Percentiles rank a stretch among this genome's conserved stretches.
Conservation (phyloP, 2,888 invertebrate species). For the Odontocolon sp. region DNA sequence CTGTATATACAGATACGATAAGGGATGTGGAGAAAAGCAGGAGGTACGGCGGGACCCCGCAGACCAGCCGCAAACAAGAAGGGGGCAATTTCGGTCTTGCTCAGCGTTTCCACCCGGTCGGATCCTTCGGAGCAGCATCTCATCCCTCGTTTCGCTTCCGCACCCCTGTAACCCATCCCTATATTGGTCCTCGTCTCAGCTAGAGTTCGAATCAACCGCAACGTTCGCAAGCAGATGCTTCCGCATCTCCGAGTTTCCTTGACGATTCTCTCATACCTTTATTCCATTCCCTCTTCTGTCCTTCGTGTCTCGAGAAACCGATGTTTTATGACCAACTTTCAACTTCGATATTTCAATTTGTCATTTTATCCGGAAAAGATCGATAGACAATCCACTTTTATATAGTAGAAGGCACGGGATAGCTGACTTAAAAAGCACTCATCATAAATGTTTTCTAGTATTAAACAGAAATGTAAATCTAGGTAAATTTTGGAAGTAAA, state of each 20-base stretch:
- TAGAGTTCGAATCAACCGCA: constrained; percentile 63
- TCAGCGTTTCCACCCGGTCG: constrained; percentile 71
- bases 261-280: constrained; percentile 30
- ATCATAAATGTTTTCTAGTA: no score
- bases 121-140: constrained; percentile 48
- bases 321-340: constrained; percentile 63
- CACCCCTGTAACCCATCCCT: constrained; percentile 19
- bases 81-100: constrained; percentile 72
- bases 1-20: constrained; percentile 46
- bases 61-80: constrained; percentile 72
- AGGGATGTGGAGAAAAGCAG: constrained; percentile 39
- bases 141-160: constrained; percentile 46
- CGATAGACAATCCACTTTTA: no score
- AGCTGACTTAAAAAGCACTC: no score
- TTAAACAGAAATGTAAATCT: no score
- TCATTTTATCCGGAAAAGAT: not conserved
- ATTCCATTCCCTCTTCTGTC: constrained; percentile 5
- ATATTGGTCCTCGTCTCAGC: constrained; percentile 30
- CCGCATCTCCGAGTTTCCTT: constrained; percentile 50
- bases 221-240: constrained; percentile 61
- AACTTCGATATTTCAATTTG: constrained; percentile 48
- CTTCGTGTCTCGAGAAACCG: constrained; percentile 19
- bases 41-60: constrained; percentile 46
- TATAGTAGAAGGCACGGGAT: no score
- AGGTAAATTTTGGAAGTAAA: no score